These are phyloP conservation scores for Ladona fulva DNA, from an alignment of 1,140 invertebrate genomes.

Conservation along the genomic window DNA sequence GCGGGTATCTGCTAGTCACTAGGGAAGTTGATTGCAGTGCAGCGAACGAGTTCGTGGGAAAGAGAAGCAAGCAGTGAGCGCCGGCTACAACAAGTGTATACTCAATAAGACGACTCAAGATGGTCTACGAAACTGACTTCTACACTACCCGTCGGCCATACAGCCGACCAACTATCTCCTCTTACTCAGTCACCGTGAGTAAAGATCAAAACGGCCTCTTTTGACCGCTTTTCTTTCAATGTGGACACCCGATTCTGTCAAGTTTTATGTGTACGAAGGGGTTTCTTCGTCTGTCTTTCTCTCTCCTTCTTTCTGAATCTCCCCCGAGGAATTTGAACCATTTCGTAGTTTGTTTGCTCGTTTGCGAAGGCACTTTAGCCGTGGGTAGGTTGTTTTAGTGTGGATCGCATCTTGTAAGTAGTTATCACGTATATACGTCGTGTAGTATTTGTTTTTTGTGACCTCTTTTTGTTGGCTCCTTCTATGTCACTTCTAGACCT, in stretches of 20 bases:
- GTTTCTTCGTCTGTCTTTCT: background rate
- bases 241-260: background rate
- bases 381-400: no score
- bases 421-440: no score
- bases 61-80: background rate
- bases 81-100: background rate
- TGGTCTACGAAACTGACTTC: conserved; percentile 86
- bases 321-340: background rate
- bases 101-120: conserved; percentile 38
- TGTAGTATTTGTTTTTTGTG: no score
- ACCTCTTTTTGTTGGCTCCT: no score
- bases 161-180: conserved; percentile 49
- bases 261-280: background rate
- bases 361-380: no score
- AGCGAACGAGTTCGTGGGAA: background rate
- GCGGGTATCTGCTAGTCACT: background rate
- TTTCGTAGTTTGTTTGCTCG: no score
- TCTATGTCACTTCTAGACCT: no score
- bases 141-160: conserved; percentile 76
- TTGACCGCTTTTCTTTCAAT: background rate
- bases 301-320: conserved; percentile 12
- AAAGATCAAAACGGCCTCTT: background rate
- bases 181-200: conserved; percentile 71
- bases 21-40: background rate
- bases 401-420: no score